Evolutionary conservation across 2,113 vertebrate species (phyloP).

Genomic region (Heterocephalus glaber): DNA sequence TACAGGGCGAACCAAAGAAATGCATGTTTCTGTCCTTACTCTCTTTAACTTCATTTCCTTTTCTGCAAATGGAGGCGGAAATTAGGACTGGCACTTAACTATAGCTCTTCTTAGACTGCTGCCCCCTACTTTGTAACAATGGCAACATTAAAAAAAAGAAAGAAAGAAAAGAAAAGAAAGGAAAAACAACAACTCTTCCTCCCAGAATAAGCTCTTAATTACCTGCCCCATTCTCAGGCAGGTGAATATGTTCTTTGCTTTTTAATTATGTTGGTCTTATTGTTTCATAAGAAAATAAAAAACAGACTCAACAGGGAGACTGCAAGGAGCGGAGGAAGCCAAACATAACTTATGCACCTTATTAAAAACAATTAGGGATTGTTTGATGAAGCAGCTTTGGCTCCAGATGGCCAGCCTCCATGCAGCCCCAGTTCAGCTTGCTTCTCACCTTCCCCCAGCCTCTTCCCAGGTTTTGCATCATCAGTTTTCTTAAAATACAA

Average conservation of each 20-base stretch:
- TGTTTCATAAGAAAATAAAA: constrained; percentile 76
- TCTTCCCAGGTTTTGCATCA: constrained; percentile 71
- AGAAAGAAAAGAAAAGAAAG: background rate
- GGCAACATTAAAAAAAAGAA: background rate
- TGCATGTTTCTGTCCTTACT: background rate
- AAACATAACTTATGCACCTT: constrained; percentile 72
- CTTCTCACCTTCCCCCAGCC: constrained; percentile 76
- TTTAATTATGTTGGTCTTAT: constrained; percentile 76
- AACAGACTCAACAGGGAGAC: constrained; percentile 70
- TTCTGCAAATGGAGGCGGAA: background rate
- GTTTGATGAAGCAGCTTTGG: constrained; percentile 66
- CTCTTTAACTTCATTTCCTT: background rate
- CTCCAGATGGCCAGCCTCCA: constrained; percentile 79
- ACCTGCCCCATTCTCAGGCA: constrained; percentile 59
- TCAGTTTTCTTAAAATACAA: constrained; percentile 73
- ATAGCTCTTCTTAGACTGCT: background rate
- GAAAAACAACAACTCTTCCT: background rate
- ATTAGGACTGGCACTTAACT: background rate
- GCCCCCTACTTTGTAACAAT: constrained; percentile 33
- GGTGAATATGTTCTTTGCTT: constrained; percentile 55
- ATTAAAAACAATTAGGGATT: constrained; percentile 80
- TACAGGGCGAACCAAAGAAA: background rate
- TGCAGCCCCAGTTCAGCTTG: constrained; percentile 55
- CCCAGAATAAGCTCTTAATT: constrained; percentile 46
- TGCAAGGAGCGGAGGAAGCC: constrained; percentile 62